Base-by-base conservation (phyloP, 2,888 invertebrate species). In the Pyrochroa serraticornis region DNA sequence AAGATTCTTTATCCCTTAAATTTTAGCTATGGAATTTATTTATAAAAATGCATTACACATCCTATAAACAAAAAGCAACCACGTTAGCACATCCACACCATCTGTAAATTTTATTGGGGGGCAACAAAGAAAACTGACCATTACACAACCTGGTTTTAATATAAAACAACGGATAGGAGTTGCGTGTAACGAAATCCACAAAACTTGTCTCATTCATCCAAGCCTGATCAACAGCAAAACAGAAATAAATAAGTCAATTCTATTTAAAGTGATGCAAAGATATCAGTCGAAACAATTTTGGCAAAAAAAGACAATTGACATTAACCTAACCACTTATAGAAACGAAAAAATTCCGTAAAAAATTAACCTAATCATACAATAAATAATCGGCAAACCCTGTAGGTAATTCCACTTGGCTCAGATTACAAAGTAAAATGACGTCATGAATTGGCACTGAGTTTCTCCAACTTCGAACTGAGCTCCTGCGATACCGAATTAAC, bases 401-500 rank as follows among this genome's bases (percentile, higher is more conserved):
- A 22, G 22, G 22, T 22, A 22, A 22, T 22, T 22, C 22, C 22
- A 22, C 22, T 22, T 22, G 22, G 22, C 22, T 22, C 22, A 22
- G n/a, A 53, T 75, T 78, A 79, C 38, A 79, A 66, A 31, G 79
- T 79, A 64, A 76, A 78, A 77, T 79, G 78, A 62, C 80, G 79
- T 80, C 79, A 80, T 80, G 80, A 81, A 64, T 81, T 80, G 59
- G 83, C 80, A 49, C 82, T 81, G 54, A 83, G 74, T 64, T 83
- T 81, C 66, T 83, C 84, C 70, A 84, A 74, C 60, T 82, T 79
- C 58, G 80, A 78, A 75, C 82, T 83, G 58, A 84, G 71, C 69
- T 84, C 83, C 62, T 83, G 82, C 10, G 83, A 80, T 51, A 80
- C 72, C 45, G 60, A 63, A 3, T 46, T 7, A 8, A 7, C 31